Evolutionary conservation across 2,888 invertebrate genomes (phyloP), one percentile per base, ranked within the genome.

Genomic region (Mesopsocus fuscifrons): DNA sequence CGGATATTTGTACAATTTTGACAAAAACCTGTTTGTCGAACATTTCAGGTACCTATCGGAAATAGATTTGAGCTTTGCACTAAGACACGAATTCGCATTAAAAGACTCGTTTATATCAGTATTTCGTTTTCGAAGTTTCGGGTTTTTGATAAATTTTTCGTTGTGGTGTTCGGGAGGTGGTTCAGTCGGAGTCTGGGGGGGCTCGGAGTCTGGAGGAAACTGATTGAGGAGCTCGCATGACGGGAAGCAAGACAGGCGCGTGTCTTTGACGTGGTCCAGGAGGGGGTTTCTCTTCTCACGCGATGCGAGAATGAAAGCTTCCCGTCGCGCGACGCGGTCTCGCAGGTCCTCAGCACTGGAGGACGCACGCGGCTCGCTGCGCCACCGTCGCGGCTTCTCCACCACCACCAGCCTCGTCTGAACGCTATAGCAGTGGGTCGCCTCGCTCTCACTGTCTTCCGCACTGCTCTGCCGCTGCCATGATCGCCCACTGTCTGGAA

Each of bases 31-130:
- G 52, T 72, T 77, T 8, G 77, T 77, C 1, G 77, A 75, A 41
- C 72, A 72, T 53, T 75, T 76, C 32, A 78, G 60, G 57, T 78
- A 78, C 54, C 72, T 70, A 54, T 78, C 77, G 18, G 78, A 77
- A 71, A 78, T 78, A 26, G 77, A 75, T 48, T 71, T 68, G 47
- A 79, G 61, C 61, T 77, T 77, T 2, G 75, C 74, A 1, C 77
- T 72, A 43, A 78, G 61, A 58, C 77, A 77, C 20, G 71, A 71
- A 55, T 68, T 69, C 17, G 67, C 26, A 11, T 26, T 26, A 11
- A 26, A 26, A 26, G 26, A 66, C 16, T 67, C 67, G 42, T 66
- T 59, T 5, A 65, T 62, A 46, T 66, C 66, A 53, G 66, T 67
- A 35, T 15, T 60, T 63, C 48, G 62, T 33, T 49, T 45, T 11